Percentiles rank a stretch among this genome's conserved stretches.
Evolutionary conservation across 1,140 invertebrate species (phyloP).

Genomic region (Zelostemma sp.): DNA sequence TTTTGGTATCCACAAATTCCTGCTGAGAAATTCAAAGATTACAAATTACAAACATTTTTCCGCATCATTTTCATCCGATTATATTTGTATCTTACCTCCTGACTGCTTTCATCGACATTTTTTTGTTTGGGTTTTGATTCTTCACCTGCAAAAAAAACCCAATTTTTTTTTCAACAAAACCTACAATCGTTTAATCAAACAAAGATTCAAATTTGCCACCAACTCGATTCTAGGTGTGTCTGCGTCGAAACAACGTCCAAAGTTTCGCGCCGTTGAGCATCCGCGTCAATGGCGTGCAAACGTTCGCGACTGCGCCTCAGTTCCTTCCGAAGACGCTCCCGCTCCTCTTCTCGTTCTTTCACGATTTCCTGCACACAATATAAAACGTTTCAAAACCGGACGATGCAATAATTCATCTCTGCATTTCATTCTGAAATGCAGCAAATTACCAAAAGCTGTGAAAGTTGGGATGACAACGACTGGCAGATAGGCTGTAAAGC

Average conservation of each 20-base stretch:
- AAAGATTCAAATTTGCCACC: too few relatives aligned
- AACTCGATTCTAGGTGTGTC: slow-evolving; percentile 55
- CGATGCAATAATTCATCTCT: too few relatives aligned
- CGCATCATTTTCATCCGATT: too few relatives aligned
- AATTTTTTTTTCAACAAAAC: background rate
- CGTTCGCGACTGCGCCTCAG: slow-evolving; percentile 79
- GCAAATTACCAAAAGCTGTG: slow-evolving; percentile 69
- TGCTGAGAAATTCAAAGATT: slow-evolving; percentile 25
- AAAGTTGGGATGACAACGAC: slow-evolving; percentile 68
- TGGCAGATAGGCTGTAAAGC: slow-evolving; percentile 67
- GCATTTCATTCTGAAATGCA: too few relatives aligned
- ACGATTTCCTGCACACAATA: slow-evolving; percentile 75
- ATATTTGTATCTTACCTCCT: slow-evolving; percentile 51
- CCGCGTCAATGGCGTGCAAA: slow-evolving; percentile 75
- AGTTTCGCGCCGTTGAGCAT: slow-evolving; percentile 60
- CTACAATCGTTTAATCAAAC: background rate
- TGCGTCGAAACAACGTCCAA: slow-evolving; percentile 40
- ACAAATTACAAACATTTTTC: too few relatives aligned
- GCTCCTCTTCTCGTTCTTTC: slow-evolving; percentile 81
- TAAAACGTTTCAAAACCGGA: too few relatives aligned
- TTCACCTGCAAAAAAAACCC: slow-evolving; percentile 45
- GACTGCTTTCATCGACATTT: slow-evolving; percentile 48
- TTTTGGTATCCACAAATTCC: slow-evolving; percentile 55
- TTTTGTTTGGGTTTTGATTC: slow-evolving; percentile 39
- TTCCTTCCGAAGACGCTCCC: slow-evolving; percentile 79